phyloP scores from a whole-genome alignment of 1,140 invertebrate genomes.

The Apis laboriosa region DNA sequence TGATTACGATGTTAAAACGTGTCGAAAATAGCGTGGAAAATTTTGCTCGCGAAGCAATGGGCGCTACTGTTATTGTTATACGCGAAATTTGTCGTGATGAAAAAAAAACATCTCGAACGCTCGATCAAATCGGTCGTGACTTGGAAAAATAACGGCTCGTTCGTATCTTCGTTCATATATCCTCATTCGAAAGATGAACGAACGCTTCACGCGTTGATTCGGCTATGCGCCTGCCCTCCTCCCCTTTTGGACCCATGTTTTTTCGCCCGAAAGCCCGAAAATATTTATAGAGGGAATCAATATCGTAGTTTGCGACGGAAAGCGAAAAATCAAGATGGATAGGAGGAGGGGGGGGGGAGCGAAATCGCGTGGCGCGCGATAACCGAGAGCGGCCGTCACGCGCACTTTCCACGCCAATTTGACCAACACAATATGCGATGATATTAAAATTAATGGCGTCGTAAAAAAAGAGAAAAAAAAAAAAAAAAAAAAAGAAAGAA shows the following conservation, averaged over 20 bases:
- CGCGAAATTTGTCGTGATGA: too few species aligned
- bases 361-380: conserved; percentile 51
- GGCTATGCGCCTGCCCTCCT: not conserved
- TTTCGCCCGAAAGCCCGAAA: conserved; percentile 24
- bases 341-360: conserved; percentile 6
- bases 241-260: not conserved
- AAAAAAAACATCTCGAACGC: not conserved
- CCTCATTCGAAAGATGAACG: conserved; percentile 25
- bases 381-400: conserved; percentile 53
- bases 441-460: conserved; percentile 73
- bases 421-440: conserved; percentile 72
- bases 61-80: too few species aligned
- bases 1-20: too few species aligned
- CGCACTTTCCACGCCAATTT: conserved; percentile 68
- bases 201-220: conserved; percentile 4
- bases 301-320: conserved; percentile 45
- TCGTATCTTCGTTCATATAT: conserved; percentile 1
- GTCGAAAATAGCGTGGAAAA: too few species aligned
- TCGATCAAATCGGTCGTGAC: not conserved
- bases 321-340: conserved; percentile 66
- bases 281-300: conserved; percentile 59
- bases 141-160: not conserved
- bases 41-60: too few species aligned
- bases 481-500: conserved; percentile 52
- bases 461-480: conserved; percentile 60